These are phyloP conservation scores for Todiramphus chloris DNA, from an alignment of 2,113 vertebrate species.

Conservation along the genomic window DNA sequence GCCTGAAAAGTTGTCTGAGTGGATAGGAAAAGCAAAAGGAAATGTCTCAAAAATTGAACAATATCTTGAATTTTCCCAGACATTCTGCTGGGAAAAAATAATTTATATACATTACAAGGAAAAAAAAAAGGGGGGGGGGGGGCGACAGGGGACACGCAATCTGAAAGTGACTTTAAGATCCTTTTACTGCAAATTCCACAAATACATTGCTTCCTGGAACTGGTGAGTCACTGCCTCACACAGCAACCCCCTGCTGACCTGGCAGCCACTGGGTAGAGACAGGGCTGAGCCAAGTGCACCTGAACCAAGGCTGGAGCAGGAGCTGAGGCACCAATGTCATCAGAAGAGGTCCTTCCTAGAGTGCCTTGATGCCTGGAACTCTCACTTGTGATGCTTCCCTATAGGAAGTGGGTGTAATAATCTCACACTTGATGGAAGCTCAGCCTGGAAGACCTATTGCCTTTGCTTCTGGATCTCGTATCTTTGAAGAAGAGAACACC, in stretches of 20 bases:
- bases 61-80: neutral
- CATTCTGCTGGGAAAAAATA: neutral
- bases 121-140: accelerated
- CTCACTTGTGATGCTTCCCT: neutral
- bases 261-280: neutral
- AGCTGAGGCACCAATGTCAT: neutral
- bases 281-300: neutral
- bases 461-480: neutral
- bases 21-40: neutral
- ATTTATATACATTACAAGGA: no score
- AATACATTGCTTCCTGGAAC: neutral
- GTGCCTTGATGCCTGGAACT: neutral
- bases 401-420: neutral
- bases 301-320: neutral
- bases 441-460: neutral
- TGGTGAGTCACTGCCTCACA: neutral
- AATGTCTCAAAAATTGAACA: neutral
- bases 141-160: no score
- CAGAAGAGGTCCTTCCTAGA: neutral
- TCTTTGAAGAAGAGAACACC: neutral
- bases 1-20: neutral
- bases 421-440: neutral
- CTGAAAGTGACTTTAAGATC: neutral
- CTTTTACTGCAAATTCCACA: neutral
- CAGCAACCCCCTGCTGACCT: neutral